Evolutionary conservation across 1,140 invertebrate genomes (phyloP), one percentile per base, ranked within the genome.

Genomic region (Vollenhovia emeryi): DNA sequence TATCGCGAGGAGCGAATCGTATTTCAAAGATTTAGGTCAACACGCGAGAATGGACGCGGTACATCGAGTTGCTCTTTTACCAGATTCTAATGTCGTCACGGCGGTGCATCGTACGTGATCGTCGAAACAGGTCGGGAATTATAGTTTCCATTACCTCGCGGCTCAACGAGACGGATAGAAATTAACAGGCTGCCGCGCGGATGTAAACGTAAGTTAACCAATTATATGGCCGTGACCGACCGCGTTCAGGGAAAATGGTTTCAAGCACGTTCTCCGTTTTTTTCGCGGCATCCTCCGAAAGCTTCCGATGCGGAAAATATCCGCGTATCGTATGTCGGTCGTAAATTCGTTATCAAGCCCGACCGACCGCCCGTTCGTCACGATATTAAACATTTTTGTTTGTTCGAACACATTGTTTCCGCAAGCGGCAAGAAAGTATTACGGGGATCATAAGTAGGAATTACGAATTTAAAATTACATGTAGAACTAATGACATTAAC

Each of bases 121-220:
- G 71, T 79, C 36, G 55, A 68, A 76, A 50, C 30, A 18, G 48
- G 18, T 18, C 30, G 62, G 50, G 76, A 86, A 85, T 87, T 80
- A 78, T 8, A 82, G 71, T 86, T 89, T 89, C 62, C 75, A 75
- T 86, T 68, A 59, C n/a, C 48, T 52, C 40, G 57, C n/a, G 40
- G 36, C 27, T 55, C 57, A 50, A 21, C 33, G 43, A 33, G 43
- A 33, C 50, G 40, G 64, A 36, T 83, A 79, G 36, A 85, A 85
- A 85, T 85, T 45, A 73, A 59, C 52, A 57, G 50, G 36, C 36
- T 50, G 33, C 36, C 9, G 21, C 30, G 8, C 2, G 24, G 57
- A 79, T 68, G 69, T 79, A 79, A 59, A 79, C 48, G 68, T 18
- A 86, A 80, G 52, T 52, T 68, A 78, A 68, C 55, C 78, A 36